These are phyloP conservation scores for Teleopsis dalmanni DNA, from an alignment of 1,140 invertebrate species.

Conservation along the genomic window DNA sequence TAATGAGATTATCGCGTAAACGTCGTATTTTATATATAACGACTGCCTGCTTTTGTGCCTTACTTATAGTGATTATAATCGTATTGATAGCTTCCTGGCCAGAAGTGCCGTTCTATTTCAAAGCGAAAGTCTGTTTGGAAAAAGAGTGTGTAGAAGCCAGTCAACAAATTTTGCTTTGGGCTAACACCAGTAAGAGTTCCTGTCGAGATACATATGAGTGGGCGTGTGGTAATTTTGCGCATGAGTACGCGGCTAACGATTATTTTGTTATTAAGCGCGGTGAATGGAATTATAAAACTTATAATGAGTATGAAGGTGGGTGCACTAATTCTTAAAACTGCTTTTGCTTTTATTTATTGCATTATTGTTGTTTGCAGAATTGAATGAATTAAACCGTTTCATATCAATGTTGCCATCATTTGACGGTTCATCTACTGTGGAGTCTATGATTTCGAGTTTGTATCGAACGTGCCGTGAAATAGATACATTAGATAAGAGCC, in stretches of 20 bases:
- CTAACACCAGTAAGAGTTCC: slow-evolving; percentile 33
- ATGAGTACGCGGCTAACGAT: slow-evolving; percentile 30
- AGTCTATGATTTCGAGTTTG: slow-evolving; percentile 33
- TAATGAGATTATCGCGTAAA: slow-evolving; percentile 36
- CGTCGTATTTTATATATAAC: slow-evolving; percentile 35
- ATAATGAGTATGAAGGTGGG: slow-evolving; percentile 42
- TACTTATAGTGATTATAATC: slow-evolving; percentile 36
- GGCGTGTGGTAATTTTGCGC: slow-evolving; percentile 39
- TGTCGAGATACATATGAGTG: slow-evolving; percentile 41
- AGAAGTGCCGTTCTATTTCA: slow-evolving; percentile 37
- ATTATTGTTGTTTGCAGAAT: slow-evolving; percentile 18
- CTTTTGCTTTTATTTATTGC: background rate
- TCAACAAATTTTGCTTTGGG: slow-evolving; percentile 37
- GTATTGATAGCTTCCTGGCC: slow-evolving; percentile 41
- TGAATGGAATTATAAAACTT: slow-evolving; percentile 42
- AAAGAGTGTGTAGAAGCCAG: slow-evolving; percentile 39
- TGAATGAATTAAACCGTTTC: slow-evolving; percentile 41
- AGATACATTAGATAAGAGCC: slow-evolving; percentile 35
- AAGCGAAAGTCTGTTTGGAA: slow-evolving; percentile 35
- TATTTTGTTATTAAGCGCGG: slow-evolving; percentile 41
- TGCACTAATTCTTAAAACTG: background rate
- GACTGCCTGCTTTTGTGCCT: slow-evolving; percentile 36
- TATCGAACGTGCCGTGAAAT: slow-evolving; percentile 39
- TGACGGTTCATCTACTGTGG: slow-evolving; percentile 29
- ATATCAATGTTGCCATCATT: slow-evolving; percentile 38